Base-by-base conservation (phyloP, 2,113 vertebrate genomes). In the Lagopus leucura region DNA sequence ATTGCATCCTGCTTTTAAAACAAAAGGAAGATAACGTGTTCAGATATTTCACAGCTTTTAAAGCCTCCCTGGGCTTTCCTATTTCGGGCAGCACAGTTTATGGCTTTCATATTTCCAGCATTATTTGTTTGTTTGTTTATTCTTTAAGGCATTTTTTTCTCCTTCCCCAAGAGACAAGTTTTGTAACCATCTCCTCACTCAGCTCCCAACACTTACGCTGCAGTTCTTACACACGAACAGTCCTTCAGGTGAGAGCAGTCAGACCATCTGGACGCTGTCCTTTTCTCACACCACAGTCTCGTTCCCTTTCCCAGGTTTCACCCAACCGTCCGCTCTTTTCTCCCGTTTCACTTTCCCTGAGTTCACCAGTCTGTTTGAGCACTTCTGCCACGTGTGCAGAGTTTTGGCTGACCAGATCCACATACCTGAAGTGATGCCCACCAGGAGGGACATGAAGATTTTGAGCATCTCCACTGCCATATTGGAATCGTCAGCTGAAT, bases 351-450 rank as follows among this genome's bases (percentile, higher is more conserved):
- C 98, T 95, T 96, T 98, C 97, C 98, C 98, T 71, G 98, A 98
- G 96, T 98, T 98, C 94, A 99, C 98, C 86, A 99, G 97, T 87
- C 98, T 98, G 86, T 98, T 98, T 1, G 99, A 98, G 97, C 99
- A 99, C 92, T 98, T 99, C 96, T 99, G 99, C 99, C 99, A 99
- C 0, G 99, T 99, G 97, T 99, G 99, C 55, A 99, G 98, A 22
- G 99, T 99, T 95, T 99, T 99, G 73, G 99, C 99, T 6, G 99
- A 99, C 99, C 99, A 99, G 96, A 99, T 99, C 99, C 99, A 99
- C 99, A 99, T 99, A 90, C 99, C 99, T 10, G 99, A 99, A 0
- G 99, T 99, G 96, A 99, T 99, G 92, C 99, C 99, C 86, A 99
- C 99, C 20, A 99, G 97, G 92, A 99, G 97, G 42, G 99, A 99